Evolutionary conservation across 2,888 invertebrate species (phyloP).

Genomic region (Aspidapion aeneum): DNA sequence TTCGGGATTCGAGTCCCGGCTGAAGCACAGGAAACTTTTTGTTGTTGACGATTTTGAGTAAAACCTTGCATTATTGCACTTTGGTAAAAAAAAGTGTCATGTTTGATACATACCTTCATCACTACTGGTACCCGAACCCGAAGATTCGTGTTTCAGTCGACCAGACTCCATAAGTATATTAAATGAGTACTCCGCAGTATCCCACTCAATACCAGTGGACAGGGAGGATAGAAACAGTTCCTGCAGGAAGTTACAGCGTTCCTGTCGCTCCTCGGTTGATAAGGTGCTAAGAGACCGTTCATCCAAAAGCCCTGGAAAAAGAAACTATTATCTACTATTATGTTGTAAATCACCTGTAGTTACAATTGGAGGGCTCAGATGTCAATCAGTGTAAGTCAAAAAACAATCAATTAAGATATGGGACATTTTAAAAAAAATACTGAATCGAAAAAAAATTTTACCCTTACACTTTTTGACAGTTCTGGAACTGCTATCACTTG

Average conservation of each 20-base stretch:
- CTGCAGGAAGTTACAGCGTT: conserved; percentile 66
- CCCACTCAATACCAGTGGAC: conserved; percentile 19
- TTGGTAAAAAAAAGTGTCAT: background rate
- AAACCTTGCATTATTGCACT: no score
- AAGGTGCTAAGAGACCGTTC: conserved; percentile 56
- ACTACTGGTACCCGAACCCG: background rate
- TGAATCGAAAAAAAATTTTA: no score
- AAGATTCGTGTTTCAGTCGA: conserved; percentile 14
- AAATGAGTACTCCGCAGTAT: conserved; percentile 22
- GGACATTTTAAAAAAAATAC: no score
- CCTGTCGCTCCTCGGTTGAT: conserved; percentile 56
- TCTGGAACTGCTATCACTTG: no score
- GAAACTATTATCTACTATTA: background rate
- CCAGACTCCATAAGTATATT: conserved; percentile 20
- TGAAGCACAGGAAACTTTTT: no score
- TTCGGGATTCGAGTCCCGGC: no score
- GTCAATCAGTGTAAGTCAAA: no score
- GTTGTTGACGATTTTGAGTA: no score
- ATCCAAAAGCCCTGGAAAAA: conserved; percentile 42
- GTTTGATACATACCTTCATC: conserved; percentile 4
- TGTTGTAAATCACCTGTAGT: no score
- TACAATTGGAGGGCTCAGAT: no score
- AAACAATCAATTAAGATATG: no score
- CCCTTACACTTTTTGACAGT: no score
- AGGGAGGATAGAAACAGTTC: conserved; percentile 61